Evolutionary conservation across 2,888 invertebrate species (phyloP), one percentile per base, ranked within the genome.

Genomic region (Dryadula phaetusa): DNA sequence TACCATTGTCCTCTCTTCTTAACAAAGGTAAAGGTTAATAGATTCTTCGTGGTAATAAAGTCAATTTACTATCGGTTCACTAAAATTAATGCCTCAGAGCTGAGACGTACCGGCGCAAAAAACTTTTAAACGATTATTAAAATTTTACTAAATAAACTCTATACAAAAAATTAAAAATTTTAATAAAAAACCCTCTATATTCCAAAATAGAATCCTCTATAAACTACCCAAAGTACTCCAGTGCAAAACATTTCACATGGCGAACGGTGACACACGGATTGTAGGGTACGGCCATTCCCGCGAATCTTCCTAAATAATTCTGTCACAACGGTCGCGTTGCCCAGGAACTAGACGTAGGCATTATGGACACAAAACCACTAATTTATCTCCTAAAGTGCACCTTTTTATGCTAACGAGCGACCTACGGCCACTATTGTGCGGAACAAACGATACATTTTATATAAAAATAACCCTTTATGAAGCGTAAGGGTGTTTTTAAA

Each of bases 291-390:
- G 83, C 85, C 88, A 85, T 89, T 89, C 80, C 86, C 80, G 86
- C 83, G 87, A 85, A 82, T 85, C 87, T 85, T 85, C 81, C 81
- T 88, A 82, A 90, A 88, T 90, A 86, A 87, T 89, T 87, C 75
- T 81, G 80, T 76, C 85, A 84, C 86, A 88, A 88, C 85, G 87
- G 73, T 71, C 72, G 80, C 76, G 78, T 72, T 73, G 76, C 77
- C 20, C 76, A 71, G 73, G 73, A 77, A 76, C 79, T 76, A 78
- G 77, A 82, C 77, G 77, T 75, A 74, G 77, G 76, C 79, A 76
- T 84, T 83, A 81, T 77, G 77, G 76, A 77, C 76, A 76, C 78
- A 82, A 84, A 86, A 83, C 86, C 85, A 76, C 86, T 87, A 86
- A 88, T 86, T 86, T 83, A 81, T 77, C 75, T 77, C 77, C 77